Evolutionary conservation across 1,140 invertebrate genomes (phyloP), one percentile per base, ranked within the genome.

Genomic region (Bombyx mandarina): DNA sequence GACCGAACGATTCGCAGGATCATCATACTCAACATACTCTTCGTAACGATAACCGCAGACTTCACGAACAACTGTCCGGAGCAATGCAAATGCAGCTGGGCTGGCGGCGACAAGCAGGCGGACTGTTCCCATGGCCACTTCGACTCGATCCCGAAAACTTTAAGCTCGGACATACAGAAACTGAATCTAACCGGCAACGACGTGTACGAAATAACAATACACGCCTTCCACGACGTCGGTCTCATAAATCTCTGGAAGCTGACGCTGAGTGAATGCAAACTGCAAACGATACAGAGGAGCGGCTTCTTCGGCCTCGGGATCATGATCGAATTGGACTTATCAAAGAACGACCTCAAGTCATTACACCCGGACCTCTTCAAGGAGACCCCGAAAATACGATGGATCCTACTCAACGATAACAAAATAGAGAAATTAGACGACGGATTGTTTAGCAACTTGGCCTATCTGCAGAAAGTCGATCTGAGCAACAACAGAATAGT

Each of bases 271-370:
- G 91, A 94, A 65, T 95, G 94, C 74, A 90, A 91, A 56, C 90
- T 97, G 7, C 86, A 91, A 59, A 86, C 88, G 6, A 88, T 97
- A 7, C 88, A 95, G 63, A 90, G 90, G 35, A 90, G 91, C 57
- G 94, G 95, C 0, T 94, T 97, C 67, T 91, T 89, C 56, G 92
- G 92, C 1, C 88, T 97, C 12, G 89, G 90, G 50, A 93, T 96
- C 58, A 89, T 97, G 48, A 94, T 96, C 44, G 95, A 97, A 79
- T 85, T 98, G 44, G 95, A 98, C 76, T 82, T 97, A 50, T 95
- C 94, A 1, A 89, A 90, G 58, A 98, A 98, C 73, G 87, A 89
- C 2, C 91, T 98, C 6, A 88, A 86, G 43, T 90, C 88, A 1
- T 78, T 97, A 8, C 89, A 94, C 52, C 90, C 91, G 0, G 91